Evolutionary conservation across 1,140 invertebrate genomes (phyloP).

Genomic region (Parasteatoda tepidariorum): DNA sequence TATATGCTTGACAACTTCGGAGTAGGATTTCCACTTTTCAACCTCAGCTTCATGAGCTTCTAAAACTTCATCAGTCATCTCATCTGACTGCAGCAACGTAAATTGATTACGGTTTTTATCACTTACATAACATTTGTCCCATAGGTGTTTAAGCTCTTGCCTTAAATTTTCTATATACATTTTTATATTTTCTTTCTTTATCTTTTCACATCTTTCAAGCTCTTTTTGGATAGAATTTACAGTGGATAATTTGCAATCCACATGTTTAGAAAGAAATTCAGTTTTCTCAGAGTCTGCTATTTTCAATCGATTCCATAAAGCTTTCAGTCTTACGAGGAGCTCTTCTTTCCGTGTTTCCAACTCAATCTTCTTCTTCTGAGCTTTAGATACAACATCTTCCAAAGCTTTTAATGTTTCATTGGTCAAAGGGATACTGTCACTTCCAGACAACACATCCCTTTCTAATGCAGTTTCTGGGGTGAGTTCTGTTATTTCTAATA

Average conservation of each 20-base stretch:
- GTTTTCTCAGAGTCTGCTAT: constrained; percentile 71
- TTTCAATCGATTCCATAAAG: constrained; percentile 76
- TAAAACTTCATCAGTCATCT: constrained; percentile 80
- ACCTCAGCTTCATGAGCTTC: constrained; percentile 80
- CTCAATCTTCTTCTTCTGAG: constrained; percentile 36
- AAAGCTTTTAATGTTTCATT: constrained; percentile 41
- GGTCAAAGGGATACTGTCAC: constrained; percentile 19
- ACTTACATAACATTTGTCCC: constrained; percentile 79
- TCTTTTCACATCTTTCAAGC: constrained; percentile 74
- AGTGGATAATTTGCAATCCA: constrained; percentile 70
- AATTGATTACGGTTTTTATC: constrained; percentile 75
- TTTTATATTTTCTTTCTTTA: constrained; percentile 76
- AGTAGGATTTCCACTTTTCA: constrained; percentile 76
- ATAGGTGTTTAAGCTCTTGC: constrained; percentile 76
- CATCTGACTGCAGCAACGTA: constrained; percentile 72
- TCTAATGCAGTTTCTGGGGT: constrained; percentile 50
- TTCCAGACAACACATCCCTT: constrained; percentile 35
- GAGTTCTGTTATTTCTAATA: constrained; percentile 46
- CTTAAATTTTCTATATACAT: constrained; percentile 79
- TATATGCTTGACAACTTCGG: constrained; percentile 76
- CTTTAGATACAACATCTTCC: constrained; percentile 23
- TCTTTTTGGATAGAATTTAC: constrained; percentile 73
- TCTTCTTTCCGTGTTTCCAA: constrained; percentile 20
- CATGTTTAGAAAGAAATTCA: constrained; percentile 71
- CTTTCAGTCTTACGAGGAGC: constrained; percentile 71